A percentile compares a stretch with the other conserved stretches of the same genome.
Evolutionary conservation across 2,888 invertebrate genomes (phyloP).

Genomic region (Mimas tiliae): DNA sequence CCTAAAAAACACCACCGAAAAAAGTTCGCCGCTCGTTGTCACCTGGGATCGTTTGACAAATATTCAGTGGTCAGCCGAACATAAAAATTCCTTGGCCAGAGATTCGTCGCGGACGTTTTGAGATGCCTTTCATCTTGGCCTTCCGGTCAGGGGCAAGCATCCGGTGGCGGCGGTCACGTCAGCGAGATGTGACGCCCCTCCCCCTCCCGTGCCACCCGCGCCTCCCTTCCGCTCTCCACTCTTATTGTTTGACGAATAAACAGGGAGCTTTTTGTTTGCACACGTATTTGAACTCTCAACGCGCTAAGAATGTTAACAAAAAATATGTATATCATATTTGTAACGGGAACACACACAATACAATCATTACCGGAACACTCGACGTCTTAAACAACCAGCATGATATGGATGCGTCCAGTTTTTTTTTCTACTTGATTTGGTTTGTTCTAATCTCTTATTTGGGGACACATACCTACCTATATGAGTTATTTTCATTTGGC

Average conservation of each 20-base stretch:
- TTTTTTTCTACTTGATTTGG: background rate
- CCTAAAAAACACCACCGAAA: constrained; percentile 58
- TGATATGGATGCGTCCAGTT: constrained; percentile 27
- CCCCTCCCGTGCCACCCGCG: constrained; percentile 14
- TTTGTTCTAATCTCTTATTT: background rate
- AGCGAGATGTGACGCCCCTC: constrained; percentile 28
- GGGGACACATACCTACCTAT: no score
- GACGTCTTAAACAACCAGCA: constrained; percentile 30
- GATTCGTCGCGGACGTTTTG: constrained; percentile 77
- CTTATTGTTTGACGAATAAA: constrained; percentile 54
- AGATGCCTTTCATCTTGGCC: constrained; percentile 67
- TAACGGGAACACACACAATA: constrained; percentile 31
- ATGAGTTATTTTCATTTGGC: no score
- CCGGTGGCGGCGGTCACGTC: constrained; percentile 65
- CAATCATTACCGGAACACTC: constrained; percentile 46
- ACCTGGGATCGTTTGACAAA: constrained; percentile 62
- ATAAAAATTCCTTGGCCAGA: constrained; percentile 78
- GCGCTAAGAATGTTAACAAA: constrained; percentile 61
- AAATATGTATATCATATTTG: constrained; percentile 42
- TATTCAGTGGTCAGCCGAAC: constrained; percentile 74
- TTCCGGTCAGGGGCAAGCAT: constrained; percentile 74
- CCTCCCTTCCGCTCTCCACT: constrained; percentile 31
- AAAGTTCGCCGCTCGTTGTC: constrained; percentile 70
- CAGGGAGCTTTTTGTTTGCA: constrained; percentile 58
- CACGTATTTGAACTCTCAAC: constrained; percentile 53